Percentiles rank a stretch among this genome's conserved stretches.
Conservation (phyloP, 2,797 vertebrate genomes). For the Centroberyx gerrardi region DNA sequence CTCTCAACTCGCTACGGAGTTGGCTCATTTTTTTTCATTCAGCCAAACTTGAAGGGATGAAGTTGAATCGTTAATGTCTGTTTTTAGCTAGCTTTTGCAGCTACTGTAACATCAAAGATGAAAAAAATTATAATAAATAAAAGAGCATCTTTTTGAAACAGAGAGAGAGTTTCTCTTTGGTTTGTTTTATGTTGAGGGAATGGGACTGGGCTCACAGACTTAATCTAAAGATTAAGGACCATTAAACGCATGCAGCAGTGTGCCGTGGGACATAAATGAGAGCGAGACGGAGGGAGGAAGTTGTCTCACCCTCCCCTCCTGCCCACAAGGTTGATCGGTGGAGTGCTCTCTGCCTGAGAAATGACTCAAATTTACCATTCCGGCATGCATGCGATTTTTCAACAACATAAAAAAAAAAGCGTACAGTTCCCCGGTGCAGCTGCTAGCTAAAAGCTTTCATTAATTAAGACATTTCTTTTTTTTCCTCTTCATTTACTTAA, state of each 20-base stretch:
- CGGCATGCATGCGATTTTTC: constrained; percentile 80
- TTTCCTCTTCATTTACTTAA: constrained; percentile 84
- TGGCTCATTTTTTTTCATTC: constrained; percentile 56
- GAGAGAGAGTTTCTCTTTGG: constrained; percentile 64
- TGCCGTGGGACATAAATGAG: constrained; percentile 74
- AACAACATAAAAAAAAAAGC: constrained; percentile 55
- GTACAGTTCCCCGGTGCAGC: constrained; percentile 80
- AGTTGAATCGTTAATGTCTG: constrained; percentile 82
- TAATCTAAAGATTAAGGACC: constrained; percentile 70
- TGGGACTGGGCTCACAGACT: constrained; percentile 66
- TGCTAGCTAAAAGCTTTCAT: constrained; percentile 85
- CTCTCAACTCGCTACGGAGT: constrained; percentile 41
- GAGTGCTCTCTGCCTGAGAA: constrained; percentile 75
- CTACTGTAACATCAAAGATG: constrained; percentile 95
- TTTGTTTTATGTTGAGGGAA: constrained; percentile 70
- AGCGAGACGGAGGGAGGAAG: constrained; percentile 55
- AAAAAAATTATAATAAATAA: constrained; percentile 80
- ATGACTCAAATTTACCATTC: constrained; percentile 78
- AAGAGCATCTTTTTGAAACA: constrained; percentile 72
- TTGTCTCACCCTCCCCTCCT: constrained; percentile 62
- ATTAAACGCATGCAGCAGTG: constrained; percentile 76
- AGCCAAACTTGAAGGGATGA: constrained; percentile 65
- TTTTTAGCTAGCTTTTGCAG: constrained; percentile 90
- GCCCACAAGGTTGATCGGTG: constrained; percentile 69
- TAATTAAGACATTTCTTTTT: constrained; percentile 84